Base-by-base conservation (phyloP, 2,888 invertebrate species). In the Smittia sp. region DNA sequence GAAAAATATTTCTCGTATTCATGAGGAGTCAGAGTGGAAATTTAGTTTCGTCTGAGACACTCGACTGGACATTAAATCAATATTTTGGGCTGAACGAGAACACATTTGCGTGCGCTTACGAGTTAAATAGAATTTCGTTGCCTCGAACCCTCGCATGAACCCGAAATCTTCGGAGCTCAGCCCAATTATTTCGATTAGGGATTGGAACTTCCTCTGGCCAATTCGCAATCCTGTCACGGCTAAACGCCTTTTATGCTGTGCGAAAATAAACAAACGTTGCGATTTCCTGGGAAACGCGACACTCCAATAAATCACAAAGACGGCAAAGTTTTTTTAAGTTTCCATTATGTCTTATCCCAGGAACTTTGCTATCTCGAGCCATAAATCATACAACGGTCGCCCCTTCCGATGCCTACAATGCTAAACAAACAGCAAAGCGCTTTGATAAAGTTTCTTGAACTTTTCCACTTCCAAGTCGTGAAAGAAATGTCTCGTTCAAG, bases 231-330 rank as follows among this genome's bases (percentile, higher is more conserved):
- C 22, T 58, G 58, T 58, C 58, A 22, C 22, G 15, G 11, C 46
- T 46, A 11, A 46, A 22, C n/a, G 58, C 22, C 22, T 7, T 22
- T 58, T 58, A 58, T 58, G 58, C 22, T 58, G 58, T 58, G 58
- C 58, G 58, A 58, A 58, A 58, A 58, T 58, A 58, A 58, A 58
- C 58, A 58, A 58, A 58, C 7, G 4, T 58, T 46, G 15, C 46
- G 46, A 46, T 13, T 22, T 58, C 58, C 58, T 58, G 22, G n/a
- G 58, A 58, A 58, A 58, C 58, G 9, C 18, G 58, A 58, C 58
- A 58, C 7, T 58, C 22, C 58, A 7, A 58, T 58, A 58, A 58
- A 58, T 58, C 22, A 46, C 15, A 58, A 58, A 3, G 22, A 22
- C 58, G 46, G 46, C 46, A 46, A 32, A 46, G 46, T 46, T 46